These are phyloP conservation scores for Trilocha varians DNA, from an alignment of 2,888 invertebrate genomes.

Conservation along the genomic window DNA sequence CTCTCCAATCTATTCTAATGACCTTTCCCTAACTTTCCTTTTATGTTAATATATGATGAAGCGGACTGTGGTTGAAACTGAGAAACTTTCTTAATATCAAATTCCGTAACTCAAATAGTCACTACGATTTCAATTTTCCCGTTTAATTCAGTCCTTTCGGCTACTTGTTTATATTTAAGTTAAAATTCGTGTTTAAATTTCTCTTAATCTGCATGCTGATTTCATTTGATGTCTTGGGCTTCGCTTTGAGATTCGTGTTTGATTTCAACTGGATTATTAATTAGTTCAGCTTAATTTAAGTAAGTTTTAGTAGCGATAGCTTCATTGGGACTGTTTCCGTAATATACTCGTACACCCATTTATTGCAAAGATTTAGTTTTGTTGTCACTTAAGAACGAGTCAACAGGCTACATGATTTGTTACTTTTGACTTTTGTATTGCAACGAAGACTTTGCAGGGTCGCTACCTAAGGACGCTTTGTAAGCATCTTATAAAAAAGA, in stretches of 20 bases:
- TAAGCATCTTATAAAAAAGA: too few relatives aligned
- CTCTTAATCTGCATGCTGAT: background rate
- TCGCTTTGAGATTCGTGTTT: background rate
- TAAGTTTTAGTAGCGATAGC: too few relatives aligned
- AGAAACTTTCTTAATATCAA: conserved; percentile 48
- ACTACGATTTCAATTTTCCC: conserved; percentile 32
- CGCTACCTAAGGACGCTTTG: too few relatives aligned
- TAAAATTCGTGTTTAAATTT: background rate
- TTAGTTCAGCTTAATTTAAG: too few relatives aligned
- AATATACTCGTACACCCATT: too few relatives aligned
- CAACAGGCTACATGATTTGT: too few relatives aligned
- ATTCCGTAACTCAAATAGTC: conserved; percentile 39
- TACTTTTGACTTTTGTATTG: too few relatives aligned
- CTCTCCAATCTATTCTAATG: conserved; percentile 15
- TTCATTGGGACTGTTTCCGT: too few relatives aligned
- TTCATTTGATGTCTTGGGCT: background rate
- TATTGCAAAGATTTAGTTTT: too few relatives aligned
- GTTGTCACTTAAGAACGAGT: too few relatives aligned
- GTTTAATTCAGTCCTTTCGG: conserved; percentile 16
- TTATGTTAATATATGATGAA: conserved; percentile 41
- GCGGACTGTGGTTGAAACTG: conserved; percentile 20
- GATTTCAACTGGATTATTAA: background rate
- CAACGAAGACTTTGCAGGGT: too few relatives aligned
- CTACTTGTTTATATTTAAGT: conserved; percentile 15
- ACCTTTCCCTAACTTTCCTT: conserved; percentile 37